phyloP scores from a whole-genome alignment of 2,888 invertebrate species.

The Lordiphosa fenestrarum region DNA sequence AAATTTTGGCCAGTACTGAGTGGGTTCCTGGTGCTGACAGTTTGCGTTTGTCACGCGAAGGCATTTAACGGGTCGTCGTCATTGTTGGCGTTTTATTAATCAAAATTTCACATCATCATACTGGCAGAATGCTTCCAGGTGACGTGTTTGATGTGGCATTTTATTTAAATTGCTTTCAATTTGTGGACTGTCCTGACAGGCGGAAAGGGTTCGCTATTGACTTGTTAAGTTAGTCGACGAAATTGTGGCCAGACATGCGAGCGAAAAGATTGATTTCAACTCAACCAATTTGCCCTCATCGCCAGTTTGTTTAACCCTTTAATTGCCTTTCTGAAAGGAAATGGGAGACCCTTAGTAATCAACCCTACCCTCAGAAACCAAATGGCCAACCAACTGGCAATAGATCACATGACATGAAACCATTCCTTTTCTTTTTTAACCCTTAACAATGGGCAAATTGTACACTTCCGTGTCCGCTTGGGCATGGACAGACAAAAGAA shows the following conservation, averaged over 20 bases:
- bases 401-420: constrained; percentile 46
- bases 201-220: constrained; percentile 66
- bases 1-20: constrained; percentile 32
- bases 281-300: constrained; percentile 10
- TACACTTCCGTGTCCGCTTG: constrained; percentile 40
- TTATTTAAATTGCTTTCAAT: constrained; percentile 60
- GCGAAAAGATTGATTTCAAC: constrained; percentile 5
- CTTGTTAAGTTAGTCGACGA: constrained; percentile 37
- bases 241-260: constrained; percentile 47
- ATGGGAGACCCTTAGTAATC: constrained; percentile 19
- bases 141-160: constrained; percentile 49
- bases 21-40: constrained; percentile 46
- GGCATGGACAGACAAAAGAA: constrained; percentile 15
- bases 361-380: constrained; percentile 26
- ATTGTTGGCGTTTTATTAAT: constrained; percentile 61
- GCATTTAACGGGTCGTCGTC: constrained; percentile 57
- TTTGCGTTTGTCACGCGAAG: constrained; percentile 72
- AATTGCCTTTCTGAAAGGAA: constrained; percentile 47
- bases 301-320: constrained; percentile 42
- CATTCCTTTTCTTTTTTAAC: constrained; percentile 33
- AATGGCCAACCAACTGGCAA: constrained; percentile 27
- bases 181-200: constrained; percentile 53
- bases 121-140: constrained; percentile 15
- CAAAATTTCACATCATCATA: constrained; percentile 39
- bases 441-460: constrained; percentile 49